phyloP scores from a whole-genome alignment of 2,888 invertebrate genomes.

The Sarcophaga rosellei region DNA sequence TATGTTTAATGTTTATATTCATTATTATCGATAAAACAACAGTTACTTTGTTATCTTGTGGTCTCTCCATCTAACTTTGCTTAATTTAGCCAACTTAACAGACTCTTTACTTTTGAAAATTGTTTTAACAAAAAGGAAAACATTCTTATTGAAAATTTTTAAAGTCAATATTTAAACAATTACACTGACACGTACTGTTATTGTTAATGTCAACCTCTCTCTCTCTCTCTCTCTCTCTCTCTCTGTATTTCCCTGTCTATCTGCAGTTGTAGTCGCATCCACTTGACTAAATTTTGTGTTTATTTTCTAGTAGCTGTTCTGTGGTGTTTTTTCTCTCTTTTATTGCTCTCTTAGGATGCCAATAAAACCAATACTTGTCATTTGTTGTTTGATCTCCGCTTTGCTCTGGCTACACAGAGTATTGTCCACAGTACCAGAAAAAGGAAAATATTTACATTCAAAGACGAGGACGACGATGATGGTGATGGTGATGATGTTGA shows the following conservation, averaged over 20 bases:
- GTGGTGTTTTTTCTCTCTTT: background rate
- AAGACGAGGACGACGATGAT: background rate
- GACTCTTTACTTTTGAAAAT: background rate
- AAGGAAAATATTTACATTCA: background rate
- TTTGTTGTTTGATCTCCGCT: background rate
- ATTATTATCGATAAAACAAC: background rate
- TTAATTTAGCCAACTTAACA: background rate
- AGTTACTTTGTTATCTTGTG: background rate
- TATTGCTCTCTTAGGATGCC: slow-evolving; percentile 29
- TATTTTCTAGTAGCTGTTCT: background rate
- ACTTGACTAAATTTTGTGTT: background rate
- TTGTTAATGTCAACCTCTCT: background rate
- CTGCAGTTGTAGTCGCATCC: background rate
- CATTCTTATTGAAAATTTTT: slow-evolving; percentile 23
- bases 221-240: background rate
- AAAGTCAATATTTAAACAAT: slow-evolving; percentile 36
- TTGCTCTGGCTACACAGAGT: background rate
- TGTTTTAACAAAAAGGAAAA: background rate
- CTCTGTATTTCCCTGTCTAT: background rate
- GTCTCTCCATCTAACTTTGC: background rate
- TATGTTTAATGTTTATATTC: background rate
- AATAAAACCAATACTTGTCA: slow-evolving; percentile 38
- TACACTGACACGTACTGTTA: background rate
- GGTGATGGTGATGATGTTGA: too few species aligned
- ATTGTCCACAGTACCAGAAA: background rate